phyloP scores from a whole-genome alignment of 2,797 vertebrate species.

The Falco columbarius region DNA sequence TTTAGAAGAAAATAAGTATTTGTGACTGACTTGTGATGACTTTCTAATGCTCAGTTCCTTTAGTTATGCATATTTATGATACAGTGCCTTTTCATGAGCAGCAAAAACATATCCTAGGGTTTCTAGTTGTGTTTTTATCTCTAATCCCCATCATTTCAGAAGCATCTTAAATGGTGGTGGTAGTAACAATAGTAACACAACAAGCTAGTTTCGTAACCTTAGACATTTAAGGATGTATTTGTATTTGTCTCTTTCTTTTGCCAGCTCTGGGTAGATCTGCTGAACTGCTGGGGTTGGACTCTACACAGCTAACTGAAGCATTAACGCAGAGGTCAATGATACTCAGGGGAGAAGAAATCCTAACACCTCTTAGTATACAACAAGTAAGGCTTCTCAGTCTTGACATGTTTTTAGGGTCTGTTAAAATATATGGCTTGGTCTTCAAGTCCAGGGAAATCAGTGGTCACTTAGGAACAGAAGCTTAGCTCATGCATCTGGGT shows the following conservation, averaged over 20 bases:
- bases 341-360: conserved; percentile 97
- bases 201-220: neutral
- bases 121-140: neutral
- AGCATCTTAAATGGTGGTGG: neutral
- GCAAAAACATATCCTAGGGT: neutral
- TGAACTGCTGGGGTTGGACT: conserved; percentile 92
- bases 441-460: neutral
- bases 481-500: neutral
- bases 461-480: neutral
- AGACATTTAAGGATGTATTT: neutral
- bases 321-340: conserved; percentile 97
- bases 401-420: neutral
- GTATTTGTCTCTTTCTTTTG: neutral
- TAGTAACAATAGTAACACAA: neutral
- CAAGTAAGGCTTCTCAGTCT: conserved; percentile 80
- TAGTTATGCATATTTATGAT: neutral
- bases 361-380: conserved; percentile 92
- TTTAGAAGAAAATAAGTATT: neutral
- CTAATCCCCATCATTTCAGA: neutral
- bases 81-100: neutral
- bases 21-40: neutral
- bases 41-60: neutral
- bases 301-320: conserved; percentile 88
- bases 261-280: conserved; percentile 88
- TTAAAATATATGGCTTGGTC: neutral